Evolutionary conservation across 1,140 invertebrate species (phyloP).

Genomic region (Drosophila pseudoobscura): DNA sequence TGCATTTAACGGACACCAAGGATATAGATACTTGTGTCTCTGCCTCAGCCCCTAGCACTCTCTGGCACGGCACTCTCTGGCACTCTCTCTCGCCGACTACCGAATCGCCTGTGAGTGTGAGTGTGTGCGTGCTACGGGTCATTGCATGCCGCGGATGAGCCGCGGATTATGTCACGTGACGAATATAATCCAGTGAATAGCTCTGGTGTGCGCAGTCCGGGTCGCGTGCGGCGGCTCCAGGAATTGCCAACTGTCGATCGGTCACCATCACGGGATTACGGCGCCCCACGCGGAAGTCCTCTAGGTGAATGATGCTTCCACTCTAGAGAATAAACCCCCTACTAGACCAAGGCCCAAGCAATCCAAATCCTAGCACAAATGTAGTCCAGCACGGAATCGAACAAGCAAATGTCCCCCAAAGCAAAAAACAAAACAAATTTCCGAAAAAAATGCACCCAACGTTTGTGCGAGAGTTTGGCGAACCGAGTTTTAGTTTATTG

Average conservation of each 20-base stretch:
- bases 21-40: too few relatives aligned
- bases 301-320: constrained; percentile 80
- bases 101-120: background rate
- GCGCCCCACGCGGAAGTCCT: constrained; percentile 86
- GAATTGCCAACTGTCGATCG: constrained; percentile 93
- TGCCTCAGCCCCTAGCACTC: background rate
- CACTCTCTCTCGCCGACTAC: background rate
- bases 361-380: constrained; percentile 51
- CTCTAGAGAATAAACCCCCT: background rate
- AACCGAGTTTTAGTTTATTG: constrained; percentile 12
- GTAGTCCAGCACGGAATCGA: constrained; percentile 42
- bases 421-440: constrained; percentile 1
- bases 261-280: constrained; percentile 90
- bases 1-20: constrained; percentile 54
- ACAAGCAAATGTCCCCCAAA: constrained; percentile 4
- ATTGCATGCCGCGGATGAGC: constrained; percentile 81
- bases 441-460: constrained; percentile 19
- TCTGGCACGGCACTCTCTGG: background rate
- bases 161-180: constrained; percentile 89
- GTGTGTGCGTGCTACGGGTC: constrained; percentile 23
- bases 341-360: constrained; percentile 7
- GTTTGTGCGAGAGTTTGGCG: constrained; percentile 52
- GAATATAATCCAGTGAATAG: constrained; percentile 86
- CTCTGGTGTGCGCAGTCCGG: constrained; percentile 83
- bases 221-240: constrained; percentile 85